Base-by-base conservation (phyloP, 1,140 invertebrate species). In the Linepithema humile region DNA sequence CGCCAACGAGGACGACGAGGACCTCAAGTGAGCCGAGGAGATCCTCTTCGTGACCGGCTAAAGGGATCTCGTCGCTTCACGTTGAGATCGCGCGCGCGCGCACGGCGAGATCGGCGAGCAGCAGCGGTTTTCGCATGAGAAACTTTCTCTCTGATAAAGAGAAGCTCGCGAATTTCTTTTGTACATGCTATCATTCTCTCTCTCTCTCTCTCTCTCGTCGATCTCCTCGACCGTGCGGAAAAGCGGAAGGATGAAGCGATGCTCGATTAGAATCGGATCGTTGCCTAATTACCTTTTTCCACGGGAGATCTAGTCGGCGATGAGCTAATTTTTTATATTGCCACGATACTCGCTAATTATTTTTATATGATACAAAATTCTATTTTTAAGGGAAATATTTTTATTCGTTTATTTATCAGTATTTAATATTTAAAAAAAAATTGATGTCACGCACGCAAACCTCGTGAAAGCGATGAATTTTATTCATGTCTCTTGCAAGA, bases 1-100 rank as follows among this genome's bases (percentile, higher is more conserved):
- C 26, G 83, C 85, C 74, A 88, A 83, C 80, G 94, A 95, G 77
- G 94, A 94, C 29, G 95, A 95, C 48, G 94, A 94, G 64, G 94
- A 95, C 83, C 91, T 94, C 74, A 94, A 94, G 90, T 94, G 90
- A 94, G 29, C 62, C 45, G 26, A 20, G 15, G 77, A 29, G 62
- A 73, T 53, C 77, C 53, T 80, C 65, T 29, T 59, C 38, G 74
- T 62, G 67, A 87, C 43, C 17, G 83, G 67, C 67, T 88, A 88
- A 69, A 69, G 70, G 55, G 83, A 83, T 85, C 60, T 74, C 84
- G 85, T 65, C 74, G 73, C 67, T 70, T 69, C 60, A 73, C 29
- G 55, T 85, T 74, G 45, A 82, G 50, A 89, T 73, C 38, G 43
- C 69, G 32, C 35, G 45, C 69, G 26, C 15, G n/a, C n/a, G n/a